These are phyloP conservation scores for Peromyscus nudipes DNA, from an alignment of 2,797 vertebrate genomes.

Conservation along the genomic window DNA sequence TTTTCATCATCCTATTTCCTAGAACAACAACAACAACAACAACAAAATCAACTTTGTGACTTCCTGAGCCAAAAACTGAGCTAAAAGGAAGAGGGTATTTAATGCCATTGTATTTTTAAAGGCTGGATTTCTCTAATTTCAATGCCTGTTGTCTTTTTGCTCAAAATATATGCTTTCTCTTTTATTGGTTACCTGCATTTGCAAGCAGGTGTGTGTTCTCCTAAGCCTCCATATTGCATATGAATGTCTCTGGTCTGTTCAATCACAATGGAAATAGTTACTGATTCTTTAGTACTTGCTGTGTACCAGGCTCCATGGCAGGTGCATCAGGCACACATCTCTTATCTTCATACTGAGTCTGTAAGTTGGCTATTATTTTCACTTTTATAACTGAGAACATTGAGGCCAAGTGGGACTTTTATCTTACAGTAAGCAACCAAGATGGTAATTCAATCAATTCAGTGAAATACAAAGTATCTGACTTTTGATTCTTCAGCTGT, in stretches of 20 bases:
- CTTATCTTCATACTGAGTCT: background rate
- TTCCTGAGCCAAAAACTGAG: background rate
- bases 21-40: background rate
- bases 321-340: background rate
- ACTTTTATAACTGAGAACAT: background rate
- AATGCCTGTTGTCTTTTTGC: background rate
- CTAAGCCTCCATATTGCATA: background rate
- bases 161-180: background rate
- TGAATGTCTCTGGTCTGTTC: background rate
- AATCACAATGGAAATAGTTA: background rate
- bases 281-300: background rate
- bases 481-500: background rate
- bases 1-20: background rate
- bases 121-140: background rate
- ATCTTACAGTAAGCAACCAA: background rate
- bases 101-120: conserved; percentile 39
- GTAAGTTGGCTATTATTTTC: background rate
- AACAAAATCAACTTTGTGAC: background rate
- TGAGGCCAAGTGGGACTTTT: background rate
- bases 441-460: background rate
- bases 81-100: background rate
- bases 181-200: background rate
- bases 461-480: background rate
- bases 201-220: background rate
- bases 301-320: background rate